These are phyloP conservation scores for Deroptyus accipitrinus DNA, from an alignment of 2,113 vertebrate species.

Conservation along the genomic window DNA sequence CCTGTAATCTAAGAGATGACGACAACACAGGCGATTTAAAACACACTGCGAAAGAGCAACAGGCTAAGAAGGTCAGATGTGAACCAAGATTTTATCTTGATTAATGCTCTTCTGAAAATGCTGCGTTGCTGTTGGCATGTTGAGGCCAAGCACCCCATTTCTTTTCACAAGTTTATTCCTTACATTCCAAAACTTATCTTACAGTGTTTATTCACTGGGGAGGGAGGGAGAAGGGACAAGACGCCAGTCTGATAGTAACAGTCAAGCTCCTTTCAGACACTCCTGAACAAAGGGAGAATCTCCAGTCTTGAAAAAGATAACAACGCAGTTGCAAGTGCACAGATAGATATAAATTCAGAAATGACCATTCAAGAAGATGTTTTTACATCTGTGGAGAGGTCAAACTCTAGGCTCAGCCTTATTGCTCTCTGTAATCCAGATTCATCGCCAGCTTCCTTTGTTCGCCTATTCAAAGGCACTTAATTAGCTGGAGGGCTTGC, in stretches of 20 bases:
- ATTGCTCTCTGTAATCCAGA: conserved; percentile 40
- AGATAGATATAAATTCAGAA: conserved; percentile 34
- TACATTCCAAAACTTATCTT: conserved; percentile 1
- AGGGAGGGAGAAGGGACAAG: background rate
- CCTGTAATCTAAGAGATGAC: background rate
- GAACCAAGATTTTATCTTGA: background rate
- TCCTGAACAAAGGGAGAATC: background rate
- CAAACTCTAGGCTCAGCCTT: conserved; percentile 9
- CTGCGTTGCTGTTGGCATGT: background rate
- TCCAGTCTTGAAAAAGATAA: background rate
- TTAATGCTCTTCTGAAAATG: background rate
- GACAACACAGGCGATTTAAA: background rate
- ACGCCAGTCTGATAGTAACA: background rate
- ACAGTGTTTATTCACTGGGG: background rate
- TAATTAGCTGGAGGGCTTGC: conserved; percentile 73
- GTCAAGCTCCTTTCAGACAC: background rate
- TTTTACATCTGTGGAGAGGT: conserved; percentile 50
- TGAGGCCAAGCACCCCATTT: background rate
- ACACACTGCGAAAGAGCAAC: background rate
- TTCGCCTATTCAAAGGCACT: conserved; percentile 70
- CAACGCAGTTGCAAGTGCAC: background rate
- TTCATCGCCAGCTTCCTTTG: conserved; percentile 70
- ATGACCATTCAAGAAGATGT: conserved; percentile 18
- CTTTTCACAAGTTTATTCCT: background rate
- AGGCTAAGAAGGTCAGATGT: background rate